These are phyloP conservation scores for Petaurus breviceps DNA, from an alignment of 2,113 vertebrate species.

Conservation along the genomic window DNA sequence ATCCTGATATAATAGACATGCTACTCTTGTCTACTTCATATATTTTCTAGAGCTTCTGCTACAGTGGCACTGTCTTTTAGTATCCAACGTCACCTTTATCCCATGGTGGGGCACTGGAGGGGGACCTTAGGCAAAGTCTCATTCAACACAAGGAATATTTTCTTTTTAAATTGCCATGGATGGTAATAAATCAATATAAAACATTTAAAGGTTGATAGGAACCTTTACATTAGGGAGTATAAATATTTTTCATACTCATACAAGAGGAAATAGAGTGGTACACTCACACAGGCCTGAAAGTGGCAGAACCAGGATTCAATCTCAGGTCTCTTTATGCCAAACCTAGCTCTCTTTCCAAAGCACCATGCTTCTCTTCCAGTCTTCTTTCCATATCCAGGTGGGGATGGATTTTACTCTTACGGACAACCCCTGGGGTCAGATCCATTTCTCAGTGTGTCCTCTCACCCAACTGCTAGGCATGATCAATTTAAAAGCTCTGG, in stretches of 20 bases:
- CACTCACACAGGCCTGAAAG: not conserved
- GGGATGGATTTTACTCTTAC: conserved; percentile 53
- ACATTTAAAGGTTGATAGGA: not conserved
- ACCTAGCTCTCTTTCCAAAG: not conserved
- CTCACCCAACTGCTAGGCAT: conserved; percentile 62
- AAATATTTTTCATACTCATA: not conserved
- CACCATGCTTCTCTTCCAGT: not conserved
- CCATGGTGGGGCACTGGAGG: not conserved
- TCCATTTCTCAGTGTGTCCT: conserved; percentile 62
- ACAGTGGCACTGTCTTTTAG: not conserved
- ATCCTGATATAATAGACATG: not conserved
- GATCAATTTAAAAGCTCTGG: conserved; percentile 75
- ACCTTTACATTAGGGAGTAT: not conserved
- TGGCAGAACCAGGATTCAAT: not conserved
- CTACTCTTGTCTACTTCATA: not conserved
- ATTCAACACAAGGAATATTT: not conserved
- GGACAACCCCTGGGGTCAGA: conserved; percentile 49
- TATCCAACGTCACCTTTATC: not conserved
- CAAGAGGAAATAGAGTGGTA: not conserved
- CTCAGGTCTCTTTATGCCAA: not conserved
- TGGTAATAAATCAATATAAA: not conserved
- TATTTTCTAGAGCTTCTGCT: not conserved
- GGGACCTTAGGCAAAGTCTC: not conserved
- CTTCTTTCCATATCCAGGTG: not conserved
- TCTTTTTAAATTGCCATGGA: not conserved